Conservation (phyloP, 1,140 invertebrate genomes). For the Drosophila nannoptera region DNA sequence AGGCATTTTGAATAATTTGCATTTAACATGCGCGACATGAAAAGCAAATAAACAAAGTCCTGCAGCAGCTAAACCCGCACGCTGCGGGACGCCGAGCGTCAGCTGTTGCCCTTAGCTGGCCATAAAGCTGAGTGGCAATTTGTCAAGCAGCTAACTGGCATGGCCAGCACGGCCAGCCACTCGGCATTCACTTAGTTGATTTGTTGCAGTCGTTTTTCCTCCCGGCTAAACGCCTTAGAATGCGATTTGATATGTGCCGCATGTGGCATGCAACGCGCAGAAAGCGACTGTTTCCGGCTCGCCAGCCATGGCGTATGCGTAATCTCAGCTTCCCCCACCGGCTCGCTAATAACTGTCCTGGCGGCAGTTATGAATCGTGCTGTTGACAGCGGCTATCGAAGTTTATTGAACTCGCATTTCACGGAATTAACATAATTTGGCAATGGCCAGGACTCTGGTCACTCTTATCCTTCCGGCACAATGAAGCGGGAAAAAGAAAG, state of each 20-base stretch:
- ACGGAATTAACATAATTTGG: constrained; percentile 70
- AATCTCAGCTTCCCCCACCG: constrained; percentile 33
- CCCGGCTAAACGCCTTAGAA: constrained; percentile 63
- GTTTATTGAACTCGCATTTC: constrained; percentile 44
- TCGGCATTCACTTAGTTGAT: constrained; percentile 65
- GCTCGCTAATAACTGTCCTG: constrained; percentile 52
- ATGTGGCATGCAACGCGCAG: constrained; percentile 26
- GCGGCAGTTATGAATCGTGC: constrained; percentile 51
- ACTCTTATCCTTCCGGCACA: constrained; percentile 14
- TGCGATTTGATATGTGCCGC: constrained; percentile 66
- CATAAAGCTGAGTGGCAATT: constrained; percentile 61
- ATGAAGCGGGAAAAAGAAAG: constrained; percentile 14
- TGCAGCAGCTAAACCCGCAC: constrained; percentile 11
- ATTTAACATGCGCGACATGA: constrained; percentile 76
- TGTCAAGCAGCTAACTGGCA: constrained; percentile 70
- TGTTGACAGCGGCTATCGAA: constrained; percentile 22
- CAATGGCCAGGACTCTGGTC: constrained; percentile 45
- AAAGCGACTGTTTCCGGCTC: constrained; percentile 33
- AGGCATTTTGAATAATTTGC: constrained; percentile 70
- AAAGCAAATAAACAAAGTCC: constrained; percentile 72
- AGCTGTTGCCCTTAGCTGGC: constrained; percentile 8
- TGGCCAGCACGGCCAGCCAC: constrained; percentile 49
- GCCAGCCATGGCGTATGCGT: constrained; percentile 48
- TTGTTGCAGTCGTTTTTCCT: constrained; percentile 75
- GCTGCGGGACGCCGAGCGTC: background rate